Evolutionary conservation across 2,888 invertebrate genomes (phyloP), one percentile per base, ranked within the genome.

Genomic region (Scrobipalpa costella): DNA sequence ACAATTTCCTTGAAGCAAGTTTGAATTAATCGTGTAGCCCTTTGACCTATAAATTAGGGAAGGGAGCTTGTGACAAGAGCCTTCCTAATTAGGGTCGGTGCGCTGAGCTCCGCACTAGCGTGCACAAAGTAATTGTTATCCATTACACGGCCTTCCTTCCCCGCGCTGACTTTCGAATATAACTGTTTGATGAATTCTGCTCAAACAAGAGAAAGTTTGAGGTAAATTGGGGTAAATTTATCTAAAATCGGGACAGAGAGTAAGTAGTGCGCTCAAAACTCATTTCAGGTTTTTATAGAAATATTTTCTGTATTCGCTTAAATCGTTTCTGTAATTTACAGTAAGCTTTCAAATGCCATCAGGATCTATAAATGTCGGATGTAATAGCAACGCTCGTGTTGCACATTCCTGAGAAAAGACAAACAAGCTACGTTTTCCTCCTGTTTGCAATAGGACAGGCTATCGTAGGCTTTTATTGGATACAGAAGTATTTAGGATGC

Each of bases 351-450:
- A 74, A 73, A 72, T 68, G 68, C 70, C 69, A 72, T 71, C 33
- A 74, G 74, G 74, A 76, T 79, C 79, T 80, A 80, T 83, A 83
- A 75, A 74, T 78, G 80, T 85, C 8, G 44, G 84, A 80, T 79
- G 81, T 80, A 88, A 88, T 80, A 83, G 84, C 78, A 83, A 82
- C 88, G 88, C 88, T 86, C 90, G 90, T 66, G 71, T 67, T 68
- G 68, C 76, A 79, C 82, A 81, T 83, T 81, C 13, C 34, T 11
- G 27, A 55, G n/a, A 44, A 5, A 44, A 38, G 13, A 38, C 38
- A 7, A 38, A n/a, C n/a, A 38, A 38, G 11, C 8, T 38, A 38
- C 8, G 38, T 13, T 2, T 38, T 11, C 38, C 1, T 11, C 1
- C 7, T n/a, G n/a, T 38, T 11, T 38, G 13, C 8, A 38, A 38